Evolutionary conservation across 2,113 vertebrate genomes (phyloP), one percentile per base, ranked within the genome.

Genomic region (Entelurus aequoreus): DNA sequence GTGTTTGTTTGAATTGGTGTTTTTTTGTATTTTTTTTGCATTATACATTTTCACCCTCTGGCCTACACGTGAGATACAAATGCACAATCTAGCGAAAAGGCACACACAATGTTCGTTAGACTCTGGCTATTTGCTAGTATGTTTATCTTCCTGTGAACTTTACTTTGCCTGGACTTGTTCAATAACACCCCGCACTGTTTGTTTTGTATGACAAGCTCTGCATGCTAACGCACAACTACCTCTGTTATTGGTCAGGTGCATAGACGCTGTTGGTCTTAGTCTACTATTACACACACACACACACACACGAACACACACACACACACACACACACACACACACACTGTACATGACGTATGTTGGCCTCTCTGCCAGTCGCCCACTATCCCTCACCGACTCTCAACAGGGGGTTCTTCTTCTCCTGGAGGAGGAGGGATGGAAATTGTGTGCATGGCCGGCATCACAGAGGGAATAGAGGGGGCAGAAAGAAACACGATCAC

Each of bases 121-220:
- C 66, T 46, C 28, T 50, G 67, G 69, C 66, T 74, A 60, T 72
- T 78, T 74, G 21, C 37, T 44, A 6, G 52, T 44, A 2, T 10
- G 28, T 69, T 53, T 1, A 8, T 78, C 72, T 3, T 6, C 5
- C 37, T 9, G 37, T n/a, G 13, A 36, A 38, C 6, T 11, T 54
- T 4, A 0, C 49, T 70, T 54, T 73, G 66, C 63, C 69, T 51
- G 67, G 67, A 37, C 79, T 61, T 79, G 72, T 70, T 68, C 54
- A 66, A 66, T 66, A 63, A 61, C 16, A 48, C 55, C 72, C 13
- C 54, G 8, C 36, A 16, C 37, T n/a, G n/a, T 36, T 38, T 40
- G 54, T 8, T 38, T 37, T 55, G 14, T 14, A 38, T 16, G 54
- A 38, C 35, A 36, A 54, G 21, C 28, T 36, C 5, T 6, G 6